These are phyloP conservation scores for Synergus gifuensis DNA, from an alignment of 2,888 invertebrate genomes.

Conservation along the genomic window DNA sequence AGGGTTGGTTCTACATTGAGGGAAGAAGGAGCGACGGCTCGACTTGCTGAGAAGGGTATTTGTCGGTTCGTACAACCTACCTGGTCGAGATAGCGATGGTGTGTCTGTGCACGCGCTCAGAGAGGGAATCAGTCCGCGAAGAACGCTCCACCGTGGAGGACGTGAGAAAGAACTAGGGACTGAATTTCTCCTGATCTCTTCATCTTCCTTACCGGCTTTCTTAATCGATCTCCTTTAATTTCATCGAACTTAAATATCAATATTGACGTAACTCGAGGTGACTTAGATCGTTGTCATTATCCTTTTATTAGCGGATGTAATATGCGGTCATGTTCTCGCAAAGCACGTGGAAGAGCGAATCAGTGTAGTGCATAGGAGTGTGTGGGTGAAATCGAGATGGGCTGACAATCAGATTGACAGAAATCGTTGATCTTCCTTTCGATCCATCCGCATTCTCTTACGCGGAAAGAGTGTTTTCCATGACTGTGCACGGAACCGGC, in stretches of 20 bases:
- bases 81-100: conserved; percentile 60
- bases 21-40: conserved; percentile 52
- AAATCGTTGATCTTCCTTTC: conserved; percentile 35
- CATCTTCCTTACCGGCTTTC: background rate
- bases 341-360: conserved; percentile 23
- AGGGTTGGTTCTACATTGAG: conserved; percentile 46
- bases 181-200: background rate
- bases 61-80: conserved; percentile 63
- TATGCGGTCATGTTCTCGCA: background rate
- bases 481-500: background rate
- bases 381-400: conserved; percentile 36
- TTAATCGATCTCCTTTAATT: background rate
- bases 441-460: conserved; percentile 49
- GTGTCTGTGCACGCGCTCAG: conserved; percentile 52
- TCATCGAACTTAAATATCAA: background rate
- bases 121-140: conserved; percentile 72
- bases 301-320: background rate
- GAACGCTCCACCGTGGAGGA: conserved; percentile 73
- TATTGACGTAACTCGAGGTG: background rate
- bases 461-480: conserved; percentile 39
- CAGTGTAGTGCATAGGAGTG: conserved; percentile 34
- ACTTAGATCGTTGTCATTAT: no score
- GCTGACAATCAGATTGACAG: conserved; percentile 14
- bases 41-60: conserved; percentile 60
- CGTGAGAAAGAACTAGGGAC: conserved; percentile 61